Evolutionary conservation across 2,113 vertebrate genomes (phyloP).

Genomic region (Rousettus leschenaultii): DNA sequence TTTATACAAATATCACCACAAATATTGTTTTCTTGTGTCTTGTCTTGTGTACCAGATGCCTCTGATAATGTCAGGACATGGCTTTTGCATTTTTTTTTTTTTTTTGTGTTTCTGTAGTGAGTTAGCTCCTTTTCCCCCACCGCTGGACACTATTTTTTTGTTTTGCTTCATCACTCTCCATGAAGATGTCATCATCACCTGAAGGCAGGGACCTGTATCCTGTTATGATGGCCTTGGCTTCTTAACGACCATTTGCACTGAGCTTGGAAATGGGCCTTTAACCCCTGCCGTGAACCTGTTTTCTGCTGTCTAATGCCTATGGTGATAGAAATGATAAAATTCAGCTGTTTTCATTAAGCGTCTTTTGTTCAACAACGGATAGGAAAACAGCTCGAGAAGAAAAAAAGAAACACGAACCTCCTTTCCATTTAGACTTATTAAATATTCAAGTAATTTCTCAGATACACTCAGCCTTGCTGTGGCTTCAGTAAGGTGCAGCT

Average conservation of each 20-base stretch:
- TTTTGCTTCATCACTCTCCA: not conserved
- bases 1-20: not conserved
- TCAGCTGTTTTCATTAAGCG: constrained; percentile 39
- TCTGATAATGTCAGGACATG: not conserved
- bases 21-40: not conserved
- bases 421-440: constrained; percentile 73
- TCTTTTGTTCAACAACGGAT: constrained; percentile 49
- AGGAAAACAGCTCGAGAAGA: constrained; percentile 20
- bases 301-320: constrained; percentile 1
- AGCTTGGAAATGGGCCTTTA: not conserved
- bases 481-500: constrained; percentile 62
- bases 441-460: constrained; percentile 74
- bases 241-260: not conserved
- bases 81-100: not conserved
- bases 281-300: not conserved
- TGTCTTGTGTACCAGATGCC: not conserved
- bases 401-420: not conserved
- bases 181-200: not conserved
- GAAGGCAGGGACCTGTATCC: not conserved
- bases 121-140: not conserved
- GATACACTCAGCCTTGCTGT: constrained; percentile 53
- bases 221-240: not conserved
- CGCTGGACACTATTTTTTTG: not conserved
- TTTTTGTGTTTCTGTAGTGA: not conserved
- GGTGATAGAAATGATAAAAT: constrained; percentile 25